Base-by-base conservation (phyloP, 2,113 vertebrate genomes). In the Ellobius talpinus region DNA sequence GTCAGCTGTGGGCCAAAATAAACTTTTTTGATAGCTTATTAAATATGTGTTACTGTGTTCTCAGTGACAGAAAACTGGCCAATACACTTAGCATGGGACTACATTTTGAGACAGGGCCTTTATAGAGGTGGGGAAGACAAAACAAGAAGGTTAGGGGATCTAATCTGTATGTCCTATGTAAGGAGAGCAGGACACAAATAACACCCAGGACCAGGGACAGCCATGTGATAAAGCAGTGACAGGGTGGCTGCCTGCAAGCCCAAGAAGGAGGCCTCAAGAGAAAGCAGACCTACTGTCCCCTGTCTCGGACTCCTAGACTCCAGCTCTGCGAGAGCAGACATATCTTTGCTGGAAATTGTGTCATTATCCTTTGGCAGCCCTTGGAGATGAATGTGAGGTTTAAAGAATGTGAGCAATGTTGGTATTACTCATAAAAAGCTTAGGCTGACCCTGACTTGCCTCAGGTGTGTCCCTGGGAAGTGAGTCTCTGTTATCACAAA, bases 161-260 rank as follows among this genome's bases (percentile, higher is more conserved):
- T 70, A 74, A 26, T 50, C 29, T 23, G 19, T 21, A 33, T 5
- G 26, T 61, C 55, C 8, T 66, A 24, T 36, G 11, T 29, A 45
- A 55, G 74, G 78, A 58, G 58, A 70, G 8, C 17, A 1, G 65
- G 76, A 39, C 47, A 91, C 23, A 65, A 39, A 33, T 5, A 23
- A 23, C 55, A 47, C 4, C 31, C 6, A 42, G 23, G 87, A 29
- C n/a, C 4, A n/a, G 5, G 50, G 31, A 23, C 12, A 10, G 47
- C 6, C 9, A 17, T 7, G 24, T 29, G 26, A 74, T 12, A 24
- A n/a, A 14, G 66, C 10, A 0, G 1, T 14, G 17, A 33, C 3
- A 42, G 36, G 24, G 21, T 7, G 9, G 52, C 61, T 0, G 1
- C 4, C 24, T 21, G 36, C 4, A 77, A 63, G 77, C 42, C 76